Base-by-base conservation (phyloP, 1,140 invertebrate genomes). In the Drosophila navojoa region DNA sequence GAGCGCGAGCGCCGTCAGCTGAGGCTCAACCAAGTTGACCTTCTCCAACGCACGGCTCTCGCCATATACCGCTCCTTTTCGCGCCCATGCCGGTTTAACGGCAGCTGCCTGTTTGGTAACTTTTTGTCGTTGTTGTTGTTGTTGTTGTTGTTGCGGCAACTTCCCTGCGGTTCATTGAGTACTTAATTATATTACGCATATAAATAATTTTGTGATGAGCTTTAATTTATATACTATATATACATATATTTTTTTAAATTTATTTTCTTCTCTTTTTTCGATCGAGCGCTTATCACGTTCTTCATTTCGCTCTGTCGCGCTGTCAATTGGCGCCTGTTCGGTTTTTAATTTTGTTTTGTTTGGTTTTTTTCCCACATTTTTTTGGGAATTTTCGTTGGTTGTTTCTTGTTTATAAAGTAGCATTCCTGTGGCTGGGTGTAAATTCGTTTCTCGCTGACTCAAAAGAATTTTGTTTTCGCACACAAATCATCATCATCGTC, bases 131-230 rank as follows among this genome's bases (percentile, higher is more conserved):
- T n/a, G n/a, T n/a, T n/a, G n/a, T n/a, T 60, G 42, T 49, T 71
- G n/a, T 60, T 69, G 40, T 57, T 69, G 40, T 29, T 76, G 32
- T 29, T 63, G 15, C 47, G 61, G 10, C 76, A 40, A 71, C 78
- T 81, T 82, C 80, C 81, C 81, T 75, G 67, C 82, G 53, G 82
- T 87, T 87, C 82, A 87, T 84, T 87, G 84, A 87, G 82, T 89
- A 89, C 60, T 89, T 87, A 89, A 87, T 87, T 87, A 77, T 62
- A 74, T 79, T 71, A 66, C 45, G 59, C 45, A 71, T 67, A 74
- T 71, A 62, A 55, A 59, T 49, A 61, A 60, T 50, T 64, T 60
- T 61, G 60, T 57, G 60, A 68, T 67, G 49, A 52, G 61, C 59
- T 75, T 77, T 74, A 50, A 81, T 70, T 70, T 78, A 74, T 62